A percentile compares a stretch with the other conserved stretches of the same genome.
phyloP scores from a whole-genome alignment of 1,140 invertebrate species.

The Cryptotermes secundus region DNA sequence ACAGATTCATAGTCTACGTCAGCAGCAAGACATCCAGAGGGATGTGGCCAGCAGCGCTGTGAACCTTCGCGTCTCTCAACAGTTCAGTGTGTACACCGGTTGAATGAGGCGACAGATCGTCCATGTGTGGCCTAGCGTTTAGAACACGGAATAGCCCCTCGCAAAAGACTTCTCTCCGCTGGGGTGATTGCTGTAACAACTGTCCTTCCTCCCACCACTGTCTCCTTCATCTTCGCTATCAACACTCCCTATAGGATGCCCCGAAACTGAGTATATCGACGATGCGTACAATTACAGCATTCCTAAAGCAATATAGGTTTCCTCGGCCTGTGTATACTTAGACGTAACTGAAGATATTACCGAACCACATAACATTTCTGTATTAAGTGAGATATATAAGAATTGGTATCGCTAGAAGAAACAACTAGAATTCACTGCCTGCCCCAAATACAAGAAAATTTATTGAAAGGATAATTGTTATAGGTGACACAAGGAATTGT shows the following conservation, averaged over 20 bases:
- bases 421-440: no score
- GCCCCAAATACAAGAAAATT: no score
- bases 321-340: not conserved
- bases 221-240: not conserved
- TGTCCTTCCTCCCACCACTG: not conserved
- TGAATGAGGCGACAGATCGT: slow-evolving; percentile 46
- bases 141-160: slow-evolving; percentile 92
- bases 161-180: slow-evolving; percentile 90
- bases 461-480: no score
- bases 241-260: not conserved
- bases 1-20: no score
- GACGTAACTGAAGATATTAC: not conserved
- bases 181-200: slow-evolving; percentile 79
- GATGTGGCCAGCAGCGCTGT: slow-evolving; percentile 21
- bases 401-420: no score
- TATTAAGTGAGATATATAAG: no score
- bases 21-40: no score
- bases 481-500: no score
- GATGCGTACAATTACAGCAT: not conserved
- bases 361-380: not conserved
- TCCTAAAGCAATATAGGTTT: not conserved
- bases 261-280: not conserved
- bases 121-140: slow-evolving; percentile 91
- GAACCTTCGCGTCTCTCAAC: slow-evolving; percentile 38
- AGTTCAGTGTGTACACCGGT: not conserved